Percentiles rank a stretch among this genome's conserved stretches.
Evolutionary conservation across 2,888 invertebrate genomes (phyloP).

Genomic region (Eurois occulta): DNA sequence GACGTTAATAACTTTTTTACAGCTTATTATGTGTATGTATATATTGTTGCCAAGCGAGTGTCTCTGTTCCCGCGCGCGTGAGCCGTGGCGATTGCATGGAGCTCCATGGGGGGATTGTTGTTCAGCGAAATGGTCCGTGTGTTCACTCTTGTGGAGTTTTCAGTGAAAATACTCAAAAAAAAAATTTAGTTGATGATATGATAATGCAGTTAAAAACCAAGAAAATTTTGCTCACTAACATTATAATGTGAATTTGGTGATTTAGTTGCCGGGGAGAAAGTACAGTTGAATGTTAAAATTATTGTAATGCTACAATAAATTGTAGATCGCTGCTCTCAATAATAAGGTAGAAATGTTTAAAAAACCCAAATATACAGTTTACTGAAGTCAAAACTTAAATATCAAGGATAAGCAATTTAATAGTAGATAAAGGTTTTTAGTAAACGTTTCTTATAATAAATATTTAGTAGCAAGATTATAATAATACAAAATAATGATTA

Average conservation of each 20-base stretch:
- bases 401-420: too few relatives aligned
- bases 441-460: not conserved
- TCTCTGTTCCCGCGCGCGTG: constrained; percentile 64
- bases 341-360: not conserved
- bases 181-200: constrained; percentile 8
- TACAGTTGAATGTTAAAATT: not conserved
- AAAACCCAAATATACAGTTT: not conserved
- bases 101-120: constrained; percentile 80
- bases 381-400: not conserved
- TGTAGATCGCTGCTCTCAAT: not conserved
- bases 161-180: constrained; percentile 37
- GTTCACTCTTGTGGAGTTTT: constrained; percentile 70
- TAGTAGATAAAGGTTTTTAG: not conserved
- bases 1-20: constrained; percentile 31
- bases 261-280: not conserved
- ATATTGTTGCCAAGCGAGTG: constrained; percentile 72
- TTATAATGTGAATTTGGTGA: not conserved
- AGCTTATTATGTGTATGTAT: constrained; percentile 57
- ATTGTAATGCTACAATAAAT: not conserved
- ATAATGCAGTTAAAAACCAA: not conserved
- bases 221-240: not conserved
- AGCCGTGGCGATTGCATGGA: constrained; percentile 81
- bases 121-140: constrained; percentile 72
- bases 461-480: not conserved
- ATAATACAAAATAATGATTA: not conserved